These are phyloP conservation scores for Anoura caudifer DNA, from an alignment of 2,113 vertebrate species.

Conservation along the genomic window DNA sequence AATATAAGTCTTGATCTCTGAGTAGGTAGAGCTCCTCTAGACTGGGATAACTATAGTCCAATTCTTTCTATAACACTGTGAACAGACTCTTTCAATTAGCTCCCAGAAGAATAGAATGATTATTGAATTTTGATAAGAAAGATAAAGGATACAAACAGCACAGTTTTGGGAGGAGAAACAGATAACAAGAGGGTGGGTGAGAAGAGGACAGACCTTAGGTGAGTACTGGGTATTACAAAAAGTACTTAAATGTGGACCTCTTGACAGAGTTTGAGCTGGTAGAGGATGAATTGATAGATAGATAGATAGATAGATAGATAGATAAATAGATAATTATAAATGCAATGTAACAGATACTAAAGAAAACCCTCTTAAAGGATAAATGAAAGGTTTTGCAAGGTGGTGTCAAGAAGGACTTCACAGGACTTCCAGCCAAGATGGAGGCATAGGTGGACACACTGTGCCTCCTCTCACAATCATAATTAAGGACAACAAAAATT, in stretches of 20 bases:
- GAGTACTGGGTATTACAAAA: neutral
- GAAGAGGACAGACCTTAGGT: neutral
- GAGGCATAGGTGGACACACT: too few species aligned
- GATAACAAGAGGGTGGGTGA: neutral
- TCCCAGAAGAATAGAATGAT: conserved; percentile 11
- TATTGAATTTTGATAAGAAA: conserved; percentile 31
- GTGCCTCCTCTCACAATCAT: too few species aligned
- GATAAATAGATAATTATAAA: neutral
- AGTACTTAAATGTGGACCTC: neutral
- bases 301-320: neutral
- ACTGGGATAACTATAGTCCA: neutral
- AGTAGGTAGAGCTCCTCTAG: neutral
- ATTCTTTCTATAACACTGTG: neutral
- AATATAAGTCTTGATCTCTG: conserved; percentile 29
- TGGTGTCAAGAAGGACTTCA: neutral
- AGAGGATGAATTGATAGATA: neutral
- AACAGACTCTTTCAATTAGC: conserved; percentile 2
- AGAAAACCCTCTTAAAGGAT: conserved; percentile 8
- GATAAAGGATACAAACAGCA: neutral
- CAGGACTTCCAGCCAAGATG: too few species aligned
- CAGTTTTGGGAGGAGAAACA: neutral
- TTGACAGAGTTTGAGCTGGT: neutral
- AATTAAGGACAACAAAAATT: too few species aligned
- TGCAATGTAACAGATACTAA: neutral
- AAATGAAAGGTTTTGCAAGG: conserved; percentile 22